phyloP scores from a whole-genome alignment of 2,113 vertebrate genomes.

The Verasper variegatus region DNA sequence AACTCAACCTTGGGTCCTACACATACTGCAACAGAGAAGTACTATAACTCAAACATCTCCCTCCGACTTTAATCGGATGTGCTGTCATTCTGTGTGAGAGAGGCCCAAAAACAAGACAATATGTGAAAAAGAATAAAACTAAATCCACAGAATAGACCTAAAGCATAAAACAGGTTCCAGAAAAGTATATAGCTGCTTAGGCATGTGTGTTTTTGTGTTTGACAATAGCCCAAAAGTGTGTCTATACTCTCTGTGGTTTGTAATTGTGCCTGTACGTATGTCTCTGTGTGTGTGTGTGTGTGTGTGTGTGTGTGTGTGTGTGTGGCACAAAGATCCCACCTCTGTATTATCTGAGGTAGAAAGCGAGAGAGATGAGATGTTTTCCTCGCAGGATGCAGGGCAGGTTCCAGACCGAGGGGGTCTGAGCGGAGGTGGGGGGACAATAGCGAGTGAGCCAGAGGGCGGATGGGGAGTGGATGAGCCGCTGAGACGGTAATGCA shows the following conservation, averaged over 20 bases:
- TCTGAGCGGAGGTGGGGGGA: conserved; percentile 69
- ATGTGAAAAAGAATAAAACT: not conserved
- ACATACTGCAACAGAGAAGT: too few species aligned
- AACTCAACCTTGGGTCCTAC: too few species aligned
- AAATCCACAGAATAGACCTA: not conserved
- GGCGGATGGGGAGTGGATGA: conserved; percentile 76
- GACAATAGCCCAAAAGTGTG: not conserved
- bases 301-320: conserved; percentile 24
- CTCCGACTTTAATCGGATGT: too few species aligned
- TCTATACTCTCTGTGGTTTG: not conserved
- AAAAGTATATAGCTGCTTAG: not conserved
- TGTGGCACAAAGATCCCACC: conserved; percentile 42
- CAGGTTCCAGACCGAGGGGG: conserved; percentile 69
- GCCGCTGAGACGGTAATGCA: conserved; percentile 82
- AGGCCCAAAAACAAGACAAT: not conserved
- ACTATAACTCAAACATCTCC: too few species aligned
- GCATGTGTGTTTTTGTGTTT: conserved; percentile 19
- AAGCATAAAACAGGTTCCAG: not conserved
- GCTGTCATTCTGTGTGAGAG: not conserved
- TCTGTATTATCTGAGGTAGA: conserved; percentile 56
- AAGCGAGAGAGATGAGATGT: conserved; percentile 26
- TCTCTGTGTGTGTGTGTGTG: conserved; percentile 22
- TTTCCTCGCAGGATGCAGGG: conserved; percentile 71
- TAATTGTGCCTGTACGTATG: conserved; percentile 2
- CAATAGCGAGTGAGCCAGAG: conserved; percentile 69